Conservation (phyloP, 2,113 vertebrate genomes). For the Pelecanus crispus region DNA sequence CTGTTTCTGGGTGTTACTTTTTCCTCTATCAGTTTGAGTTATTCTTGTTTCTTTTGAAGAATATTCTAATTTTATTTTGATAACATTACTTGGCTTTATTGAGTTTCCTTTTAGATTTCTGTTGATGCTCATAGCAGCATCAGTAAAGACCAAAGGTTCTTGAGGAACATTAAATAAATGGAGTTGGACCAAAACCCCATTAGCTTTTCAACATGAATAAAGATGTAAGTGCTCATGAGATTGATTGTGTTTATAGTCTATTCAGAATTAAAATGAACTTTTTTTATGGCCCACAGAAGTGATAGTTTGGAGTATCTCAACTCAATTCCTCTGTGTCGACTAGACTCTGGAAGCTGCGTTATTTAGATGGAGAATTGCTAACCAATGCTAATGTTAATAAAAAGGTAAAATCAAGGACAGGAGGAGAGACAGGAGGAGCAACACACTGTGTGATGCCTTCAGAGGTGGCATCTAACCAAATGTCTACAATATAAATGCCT, state of each 20-base stretch:
- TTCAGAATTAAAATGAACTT: not conserved
- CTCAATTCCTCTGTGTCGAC: not conserved
- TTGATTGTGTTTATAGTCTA: not conserved
- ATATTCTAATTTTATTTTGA: not conserved
- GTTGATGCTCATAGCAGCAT: not conserved
- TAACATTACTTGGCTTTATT: not conserved
- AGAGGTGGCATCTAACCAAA: not conserved
- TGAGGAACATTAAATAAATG: not conserved
- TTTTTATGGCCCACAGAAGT: not conserved
- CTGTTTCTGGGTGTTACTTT: not conserved
- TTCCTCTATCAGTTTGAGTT: not conserved
- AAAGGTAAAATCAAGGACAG: not conserved
- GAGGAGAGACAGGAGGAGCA: not conserved
- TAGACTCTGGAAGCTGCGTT: not conserved
- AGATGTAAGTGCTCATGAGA: not conserved
- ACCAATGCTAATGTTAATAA: not conserved
- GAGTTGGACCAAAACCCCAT: not conserved
- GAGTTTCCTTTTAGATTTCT: not conserved
- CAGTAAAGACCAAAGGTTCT: not conserved
- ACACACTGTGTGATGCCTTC: not conserved
- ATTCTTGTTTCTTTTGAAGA: not conserved
- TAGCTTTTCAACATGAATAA: not conserved
- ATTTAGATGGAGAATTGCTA: not conserved
- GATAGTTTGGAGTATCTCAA: not conserved
- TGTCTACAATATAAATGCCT: not conserved